Evolutionary conservation across 1,140 invertebrate species (phyloP).

Genomic region (Hormaphis cornu): DNA sequence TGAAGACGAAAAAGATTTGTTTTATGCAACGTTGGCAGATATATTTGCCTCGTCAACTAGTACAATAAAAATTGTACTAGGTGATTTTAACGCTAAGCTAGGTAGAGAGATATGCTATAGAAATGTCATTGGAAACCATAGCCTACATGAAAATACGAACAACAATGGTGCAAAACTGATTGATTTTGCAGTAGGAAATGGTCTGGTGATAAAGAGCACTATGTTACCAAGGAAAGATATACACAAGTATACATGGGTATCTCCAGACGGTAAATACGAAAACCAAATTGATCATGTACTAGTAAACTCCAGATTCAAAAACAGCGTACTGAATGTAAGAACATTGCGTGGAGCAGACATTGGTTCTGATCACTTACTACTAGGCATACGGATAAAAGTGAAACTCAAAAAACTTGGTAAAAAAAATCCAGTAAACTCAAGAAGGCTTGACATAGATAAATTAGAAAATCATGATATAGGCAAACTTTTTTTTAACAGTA

Average conservation of each 20-base stretch:
- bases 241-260: not conserved
- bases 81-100: not conserved
- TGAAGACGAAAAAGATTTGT: not conserved
- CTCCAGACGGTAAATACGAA: not conserved
- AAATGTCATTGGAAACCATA: not conserved
- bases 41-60: not conserved
- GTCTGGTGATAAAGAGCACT: no score
- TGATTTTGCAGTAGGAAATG: not conserved
- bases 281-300: no score
- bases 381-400: not conserved
- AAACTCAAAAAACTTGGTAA: not conserved
- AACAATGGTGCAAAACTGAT: not conserved
- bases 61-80: no score
- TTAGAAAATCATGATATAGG: not conserved
- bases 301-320: no score
- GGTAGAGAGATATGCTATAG: not conserved
- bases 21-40: constrained; percentile 4
- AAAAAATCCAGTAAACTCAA: not conserved
- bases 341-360: no score
- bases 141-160: not conserved
- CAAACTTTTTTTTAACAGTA: not conserved
- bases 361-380: no score
- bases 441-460: not conserved
- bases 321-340: no score
- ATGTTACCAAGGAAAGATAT: not conserved